phyloP scores from a whole-genome alignment of 1,140 invertebrate genomes.

The Bombus picipes region DNA sequence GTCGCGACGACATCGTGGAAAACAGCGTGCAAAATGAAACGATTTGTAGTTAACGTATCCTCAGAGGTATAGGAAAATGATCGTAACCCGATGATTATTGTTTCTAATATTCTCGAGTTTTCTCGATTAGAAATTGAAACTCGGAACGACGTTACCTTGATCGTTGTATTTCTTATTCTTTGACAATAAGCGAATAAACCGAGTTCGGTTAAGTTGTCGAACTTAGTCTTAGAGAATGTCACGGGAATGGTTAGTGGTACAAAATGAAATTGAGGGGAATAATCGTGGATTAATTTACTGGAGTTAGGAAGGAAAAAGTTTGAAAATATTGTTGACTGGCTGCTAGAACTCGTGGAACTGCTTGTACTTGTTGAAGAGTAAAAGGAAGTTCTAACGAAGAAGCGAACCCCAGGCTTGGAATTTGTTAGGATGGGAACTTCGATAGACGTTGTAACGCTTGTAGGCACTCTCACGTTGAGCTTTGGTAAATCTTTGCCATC shows the following conservation, averaged over 20 bases:
- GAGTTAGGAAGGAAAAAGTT: neutral
- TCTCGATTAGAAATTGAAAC: neutral
- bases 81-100: neutral
- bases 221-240: too few species aligned
- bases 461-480: neutral
- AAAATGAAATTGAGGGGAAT: neutral
- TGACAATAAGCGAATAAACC: neutral
- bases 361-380: neutral
- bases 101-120: too few species aligned
- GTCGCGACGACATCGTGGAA: neutral
- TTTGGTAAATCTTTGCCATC: neutral
- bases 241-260: neutral
- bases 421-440: constrained; percentile 1
- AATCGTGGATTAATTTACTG: neutral
- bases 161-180: neutral
- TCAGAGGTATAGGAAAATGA: neutral
- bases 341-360: neutral
- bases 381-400: constrained; percentile 14
- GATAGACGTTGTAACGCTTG: neutral
- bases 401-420: neutral
- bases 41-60: neutral
- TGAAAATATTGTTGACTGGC: neutral
- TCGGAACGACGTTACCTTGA: neutral
- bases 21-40: neutral
- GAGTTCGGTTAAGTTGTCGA: neutral